phyloP scores from a whole-genome alignment of 2,888 invertebrate species.

The Coronaproctus castanopsis region DNA sequence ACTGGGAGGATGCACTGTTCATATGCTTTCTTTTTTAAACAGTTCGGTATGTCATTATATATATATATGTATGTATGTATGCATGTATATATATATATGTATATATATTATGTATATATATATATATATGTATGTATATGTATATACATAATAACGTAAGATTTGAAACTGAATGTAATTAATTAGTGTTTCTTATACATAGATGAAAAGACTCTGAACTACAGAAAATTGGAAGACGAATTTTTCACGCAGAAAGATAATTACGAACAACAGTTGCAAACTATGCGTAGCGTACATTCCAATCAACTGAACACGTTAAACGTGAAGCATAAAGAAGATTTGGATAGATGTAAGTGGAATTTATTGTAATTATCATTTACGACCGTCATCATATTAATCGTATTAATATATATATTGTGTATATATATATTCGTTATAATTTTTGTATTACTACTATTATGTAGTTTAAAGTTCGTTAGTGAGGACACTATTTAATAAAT shows the following conservation, averaged over 20 bases:
- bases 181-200: constrained; percentile 11
- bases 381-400: too few relatives aligned
- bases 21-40: too few relatives aligned
- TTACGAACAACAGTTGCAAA: constrained; percentile 25
- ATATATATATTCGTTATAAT: too few relatives aligned
- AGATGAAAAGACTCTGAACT: constrained; percentile 28
- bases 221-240: constrained; percentile 26
- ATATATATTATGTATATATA: background rate
- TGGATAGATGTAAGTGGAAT: constrained; percentile 21
- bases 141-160: background rate
- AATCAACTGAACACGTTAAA: constrained; percentile 20
- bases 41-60: too few relatives aligned
- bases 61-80: background rate
- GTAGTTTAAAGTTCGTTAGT: too few relatives aligned
- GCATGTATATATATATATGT: background rate
- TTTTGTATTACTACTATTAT: too few relatives aligned
- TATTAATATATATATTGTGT: too few relatives aligned
- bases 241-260: constrained; percentile 27
- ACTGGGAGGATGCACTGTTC: too few relatives aligned
- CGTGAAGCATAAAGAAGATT: constrained; percentile 25
- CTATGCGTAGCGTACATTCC: constrained; percentile 24
- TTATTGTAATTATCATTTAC: too few relatives aligned
- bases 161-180: background rate
- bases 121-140: background rate
- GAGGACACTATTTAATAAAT: too few relatives aligned